phyloP scores from a whole-genome alignment of 1,140 invertebrate genomes.

The Drosophila grimshawi region DNA sequence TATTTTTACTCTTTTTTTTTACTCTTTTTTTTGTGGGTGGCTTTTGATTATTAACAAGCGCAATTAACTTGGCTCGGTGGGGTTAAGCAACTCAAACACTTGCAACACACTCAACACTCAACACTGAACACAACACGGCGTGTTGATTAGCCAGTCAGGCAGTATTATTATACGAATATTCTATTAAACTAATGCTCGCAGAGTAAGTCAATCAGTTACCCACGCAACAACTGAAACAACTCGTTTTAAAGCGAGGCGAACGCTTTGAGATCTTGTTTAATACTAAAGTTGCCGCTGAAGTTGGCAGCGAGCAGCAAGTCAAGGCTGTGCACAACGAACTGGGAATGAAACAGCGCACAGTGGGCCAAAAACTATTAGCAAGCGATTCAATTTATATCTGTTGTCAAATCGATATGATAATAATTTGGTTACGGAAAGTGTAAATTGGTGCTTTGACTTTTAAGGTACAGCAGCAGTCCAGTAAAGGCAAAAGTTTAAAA shows the following conservation, averaged over 20 bases:
- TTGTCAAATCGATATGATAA: too few relatives aligned
- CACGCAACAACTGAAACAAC: constrained; percentile 3
- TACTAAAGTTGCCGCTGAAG: constrained; percentile 59
- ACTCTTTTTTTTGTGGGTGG: not conserved
- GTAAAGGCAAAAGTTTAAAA: too few relatives aligned
- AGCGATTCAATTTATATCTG: not conserved
- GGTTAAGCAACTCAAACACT: constrained; percentile 51
- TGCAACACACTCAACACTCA: constrained; percentile 39
- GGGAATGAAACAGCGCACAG: constrained; percentile 50
- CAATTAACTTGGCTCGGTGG: constrained; percentile 59
- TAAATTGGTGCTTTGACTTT: too few relatives aligned
- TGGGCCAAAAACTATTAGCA: not conserved
- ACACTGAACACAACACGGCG: constrained; percentile 22
- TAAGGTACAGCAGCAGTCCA: too few relatives aligned
- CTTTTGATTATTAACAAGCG: constrained; percentile 56
- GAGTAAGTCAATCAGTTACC: constrained; percentile 6
- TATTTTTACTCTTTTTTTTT: constrained; percentile 22
- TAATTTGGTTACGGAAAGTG: too few relatives aligned
- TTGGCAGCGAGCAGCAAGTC: constrained; percentile 46
- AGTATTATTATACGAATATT: constrained; percentile 11
- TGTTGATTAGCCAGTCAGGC: constrained; percentile 31
- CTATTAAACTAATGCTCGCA: constrained; percentile 24
- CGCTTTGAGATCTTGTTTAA: constrained; percentile 80
- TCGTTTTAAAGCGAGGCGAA: constrained; percentile 42
- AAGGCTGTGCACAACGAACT: constrained; percentile 29